Conservation (phyloP, 2,797 vertebrate genomes). For the Gobio occitaniae region DNA sequence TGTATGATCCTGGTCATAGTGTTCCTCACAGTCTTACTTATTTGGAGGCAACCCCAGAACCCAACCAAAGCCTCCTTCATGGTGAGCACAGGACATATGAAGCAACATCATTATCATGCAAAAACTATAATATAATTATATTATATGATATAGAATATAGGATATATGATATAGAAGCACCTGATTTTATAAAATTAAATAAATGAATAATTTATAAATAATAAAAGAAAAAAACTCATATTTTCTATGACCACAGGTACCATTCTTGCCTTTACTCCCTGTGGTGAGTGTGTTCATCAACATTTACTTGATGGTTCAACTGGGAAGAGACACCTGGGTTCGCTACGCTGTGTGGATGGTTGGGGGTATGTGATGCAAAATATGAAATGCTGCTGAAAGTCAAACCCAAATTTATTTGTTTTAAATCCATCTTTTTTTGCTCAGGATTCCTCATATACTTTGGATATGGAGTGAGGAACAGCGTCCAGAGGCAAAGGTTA, state of each 20-base stretch:
- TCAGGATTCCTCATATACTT: slow-evolving; percentile 87
- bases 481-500: slow-evolving; percentile 72
- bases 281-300: slow-evolving; percentile 83
- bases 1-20: slow-evolving; percentile 71
- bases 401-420: not conserved
- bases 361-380: slow-evolving; percentile 71
- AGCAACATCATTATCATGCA: not conserved
- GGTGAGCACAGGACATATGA: slow-evolving; percentile 69
- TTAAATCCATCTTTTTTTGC: slow-evolving; percentile 13
- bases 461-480: slow-evolving; percentile 80
- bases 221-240: too few species aligned
- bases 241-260: slow-evolving; percentile 76
- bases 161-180: not conserved
- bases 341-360: slow-evolving; percentile 85
- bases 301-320: slow-evolving; percentile 82
- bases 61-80: slow-evolving; percentile 80
- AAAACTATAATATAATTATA: too few species aligned
- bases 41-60: slow-evolving; percentile 87
- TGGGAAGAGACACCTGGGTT: slow-evolving; percentile 81
- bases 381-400: not conserved
- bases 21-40: slow-evolving; percentile 67
- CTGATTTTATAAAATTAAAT: not conserved
- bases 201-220: not conserved
- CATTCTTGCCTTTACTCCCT: slow-evolving; percentile 83
- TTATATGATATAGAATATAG: not conserved